Evolutionary conservation across 2,888 invertebrate genomes (phyloP).

Genomic region (Spisula solida): DNA sequence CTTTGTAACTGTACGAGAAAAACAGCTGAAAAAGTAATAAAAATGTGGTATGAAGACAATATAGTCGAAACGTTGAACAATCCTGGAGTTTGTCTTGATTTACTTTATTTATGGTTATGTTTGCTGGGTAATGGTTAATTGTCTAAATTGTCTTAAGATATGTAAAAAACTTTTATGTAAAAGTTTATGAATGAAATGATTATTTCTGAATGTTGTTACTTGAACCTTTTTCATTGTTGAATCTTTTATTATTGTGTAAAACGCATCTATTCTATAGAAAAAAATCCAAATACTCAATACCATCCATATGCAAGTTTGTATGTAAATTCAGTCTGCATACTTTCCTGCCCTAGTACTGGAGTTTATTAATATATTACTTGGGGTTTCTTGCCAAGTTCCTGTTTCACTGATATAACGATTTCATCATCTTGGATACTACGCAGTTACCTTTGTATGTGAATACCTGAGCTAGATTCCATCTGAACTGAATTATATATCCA

Average conservation of each 20-base stretch:
- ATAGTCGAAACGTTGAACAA: too few species aligned
- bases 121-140: background rate
- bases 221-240: too few species aligned
- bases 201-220: background rate
- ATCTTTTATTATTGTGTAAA: background rate
- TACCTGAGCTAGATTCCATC: background rate
- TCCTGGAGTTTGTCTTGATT: too few species aligned
- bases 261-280: too few species aligned
- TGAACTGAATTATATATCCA: background rate
- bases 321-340: background rate
- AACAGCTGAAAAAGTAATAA: constrained; percentile 14
- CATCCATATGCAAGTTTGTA: background rate
- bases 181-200: background rate
- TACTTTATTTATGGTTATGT: too few species aligned
- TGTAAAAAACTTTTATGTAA: background rate
- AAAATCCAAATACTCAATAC: background rate
- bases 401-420: constrained; percentile 8
- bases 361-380: background rate
- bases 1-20: background rate
- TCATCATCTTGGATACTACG: constrained; percentile 18
- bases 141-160: background rate
- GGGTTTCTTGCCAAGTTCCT: constrained; percentile 8
- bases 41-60: too few species aligned
- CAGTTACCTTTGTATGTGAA: background rate
- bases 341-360: background rate